Evolutionary conservation across 2,797 vertebrate species (phyloP).

Genomic region (Lycodopsis pacificus): DNA sequence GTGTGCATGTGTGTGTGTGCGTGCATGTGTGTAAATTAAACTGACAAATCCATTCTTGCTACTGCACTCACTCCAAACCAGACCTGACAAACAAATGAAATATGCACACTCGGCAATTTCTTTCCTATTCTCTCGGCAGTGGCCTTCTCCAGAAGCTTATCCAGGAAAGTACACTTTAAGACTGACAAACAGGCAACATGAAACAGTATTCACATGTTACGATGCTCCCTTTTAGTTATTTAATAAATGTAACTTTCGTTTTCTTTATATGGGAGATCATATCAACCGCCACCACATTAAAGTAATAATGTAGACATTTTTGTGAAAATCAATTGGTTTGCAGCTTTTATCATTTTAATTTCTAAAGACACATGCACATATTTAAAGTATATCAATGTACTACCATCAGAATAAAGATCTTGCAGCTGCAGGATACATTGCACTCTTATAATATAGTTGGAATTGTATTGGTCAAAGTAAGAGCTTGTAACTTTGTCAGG

Average conservation of each 20-base stretch:
- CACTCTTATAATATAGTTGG: background rate
- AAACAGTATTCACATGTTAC: background rate
- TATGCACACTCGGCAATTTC: conserved; percentile 65
- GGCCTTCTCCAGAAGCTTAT: conserved; percentile 47
- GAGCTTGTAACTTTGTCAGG: conserved; percentile 14
- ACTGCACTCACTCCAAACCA: conserved; percentile 57
- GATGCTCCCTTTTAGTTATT: background rate
- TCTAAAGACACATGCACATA: background rate
- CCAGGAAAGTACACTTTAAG: conserved; percentile 36
- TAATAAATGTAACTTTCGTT: background rate
- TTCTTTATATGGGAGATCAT: background rate
- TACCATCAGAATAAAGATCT: background rate
- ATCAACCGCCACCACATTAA: background rate
- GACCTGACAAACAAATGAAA: conserved; percentile 68
- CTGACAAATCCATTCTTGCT: conserved; percentile 54
- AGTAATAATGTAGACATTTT: background rate
- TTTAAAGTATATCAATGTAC: background rate
- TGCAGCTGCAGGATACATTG: background rate
- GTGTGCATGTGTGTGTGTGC: conserved; percentile 16
- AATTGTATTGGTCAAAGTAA: background rate
- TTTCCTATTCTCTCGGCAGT: conserved; percentile 51
- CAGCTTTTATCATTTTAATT: background rate
- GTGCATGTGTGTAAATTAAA: conserved; percentile 45
- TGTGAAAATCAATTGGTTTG: background rate
- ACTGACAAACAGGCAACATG: conserved; percentile 8